Evolutionary conservation across 2,113 vertebrate species (phyloP).

Genomic region (Daboia siamensis): DNA sequence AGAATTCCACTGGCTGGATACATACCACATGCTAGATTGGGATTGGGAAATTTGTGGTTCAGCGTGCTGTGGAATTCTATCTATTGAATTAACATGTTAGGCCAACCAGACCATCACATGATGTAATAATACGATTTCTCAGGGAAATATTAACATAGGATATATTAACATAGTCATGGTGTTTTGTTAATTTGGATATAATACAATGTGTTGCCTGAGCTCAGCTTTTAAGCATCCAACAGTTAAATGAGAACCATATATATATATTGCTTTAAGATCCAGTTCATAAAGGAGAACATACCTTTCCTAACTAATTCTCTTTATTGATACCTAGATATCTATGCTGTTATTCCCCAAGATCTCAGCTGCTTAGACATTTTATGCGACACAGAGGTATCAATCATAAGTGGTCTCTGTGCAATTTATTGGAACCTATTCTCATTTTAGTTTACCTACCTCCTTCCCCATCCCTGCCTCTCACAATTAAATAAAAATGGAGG

Average conservation of each 20-base stretch:
- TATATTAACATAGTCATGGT: not conserved
- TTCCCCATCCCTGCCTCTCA: not conserved
- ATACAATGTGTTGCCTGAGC: not conserved
- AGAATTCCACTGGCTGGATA: not conserved
- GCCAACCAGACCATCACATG: not conserved
- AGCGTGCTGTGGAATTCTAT: not conserved
- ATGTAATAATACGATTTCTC: not conserved
- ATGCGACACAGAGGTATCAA: conserved; percentile 55
- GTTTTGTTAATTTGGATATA: not conserved
- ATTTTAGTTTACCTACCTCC: not conserved
- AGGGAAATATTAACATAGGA: not conserved
- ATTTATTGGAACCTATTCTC: not conserved
- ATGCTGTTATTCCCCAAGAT: conserved; percentile 39
- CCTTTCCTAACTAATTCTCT: not conserved
- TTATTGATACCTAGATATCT: conserved; percentile 23
- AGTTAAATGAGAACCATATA: not conserved
- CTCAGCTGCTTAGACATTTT: conserved; percentile 34
- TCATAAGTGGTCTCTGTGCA: not conserved
- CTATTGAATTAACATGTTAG: not conserved
- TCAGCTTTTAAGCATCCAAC: not conserved
- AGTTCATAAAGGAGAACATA: not conserved
- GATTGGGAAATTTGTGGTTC: not conserved
- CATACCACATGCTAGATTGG: not conserved
- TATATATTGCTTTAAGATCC: not conserved
- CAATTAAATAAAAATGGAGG: not conserved